Conservation (phyloP, 1,140 invertebrate genomes). For the Drosophila punjabiensis region DNA sequence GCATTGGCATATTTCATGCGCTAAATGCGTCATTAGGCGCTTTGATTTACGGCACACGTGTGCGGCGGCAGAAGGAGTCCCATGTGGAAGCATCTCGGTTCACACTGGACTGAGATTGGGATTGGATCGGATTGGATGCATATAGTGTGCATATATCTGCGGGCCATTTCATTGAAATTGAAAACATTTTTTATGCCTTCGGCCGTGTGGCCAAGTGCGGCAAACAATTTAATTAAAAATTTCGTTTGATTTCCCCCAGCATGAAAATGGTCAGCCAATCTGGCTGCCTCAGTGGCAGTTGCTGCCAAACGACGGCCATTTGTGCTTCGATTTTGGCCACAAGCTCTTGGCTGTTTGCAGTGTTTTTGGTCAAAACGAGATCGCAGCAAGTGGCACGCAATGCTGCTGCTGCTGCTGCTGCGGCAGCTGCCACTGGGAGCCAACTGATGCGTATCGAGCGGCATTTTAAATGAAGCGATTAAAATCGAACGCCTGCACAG, state of each 20-base stretch:
- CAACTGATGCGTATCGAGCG: slow-evolving; percentile 80
- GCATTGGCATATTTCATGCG: slow-evolving; percentile 81
- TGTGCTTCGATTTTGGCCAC: slow-evolving; percentile 67
- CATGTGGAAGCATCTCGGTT: not conserved
- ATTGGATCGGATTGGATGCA: slow-evolving; percentile 7
- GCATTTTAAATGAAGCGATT: slow-evolving; percentile 83
- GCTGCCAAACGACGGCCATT: slow-evolving; percentile 53
- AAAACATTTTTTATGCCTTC: slow-evolving; percentile 47
- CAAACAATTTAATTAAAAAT: slow-evolving; percentile 79
- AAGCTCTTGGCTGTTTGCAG: slow-evolving; percentile 43
- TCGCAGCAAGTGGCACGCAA: slow-evolving; percentile 82
- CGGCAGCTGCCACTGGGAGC: slow-evolving; percentile 33
- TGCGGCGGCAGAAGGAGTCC: slow-evolving; percentile 15
- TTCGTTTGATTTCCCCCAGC: slow-evolving; percentile 59
- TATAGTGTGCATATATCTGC: slow-evolving; percentile 16
- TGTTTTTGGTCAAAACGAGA: slow-evolving; percentile 76
- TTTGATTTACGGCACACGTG: slow-evolving; percentile 77
- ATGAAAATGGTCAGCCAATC: slow-evolving; percentile 69
- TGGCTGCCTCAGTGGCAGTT: slow-evolving; percentile 38
- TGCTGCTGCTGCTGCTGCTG: slow-evolving; percentile 21
- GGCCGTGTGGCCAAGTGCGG: slow-evolving; percentile 39
- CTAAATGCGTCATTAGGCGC: slow-evolving; percentile 81
- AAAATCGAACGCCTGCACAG: slow-evolving; percentile 81
- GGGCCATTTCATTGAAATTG: slow-evolving; percentile 54
- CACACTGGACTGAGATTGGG: not conserved